A percentile compares a stretch with the other conserved stretches of the same genome.
Conservation (phyloP, 2,888 invertebrate species). For the Melanchra persicariae region DNA sequence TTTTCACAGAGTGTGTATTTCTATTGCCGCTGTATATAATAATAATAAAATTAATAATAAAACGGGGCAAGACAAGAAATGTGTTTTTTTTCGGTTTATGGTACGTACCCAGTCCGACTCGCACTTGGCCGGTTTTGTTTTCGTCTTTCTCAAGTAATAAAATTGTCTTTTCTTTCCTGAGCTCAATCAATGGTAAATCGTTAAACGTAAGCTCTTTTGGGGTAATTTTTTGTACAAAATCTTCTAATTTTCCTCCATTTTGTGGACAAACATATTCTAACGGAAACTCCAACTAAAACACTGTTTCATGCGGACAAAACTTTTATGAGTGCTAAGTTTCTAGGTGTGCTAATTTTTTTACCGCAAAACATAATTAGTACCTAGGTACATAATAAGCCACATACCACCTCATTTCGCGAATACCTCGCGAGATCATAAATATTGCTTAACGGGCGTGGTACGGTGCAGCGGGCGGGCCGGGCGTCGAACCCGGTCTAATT, state of each 20-base stretch:
- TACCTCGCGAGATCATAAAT: constrained; percentile 45
- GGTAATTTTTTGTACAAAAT: background rate
- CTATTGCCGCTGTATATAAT: too few species aligned
- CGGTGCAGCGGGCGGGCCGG: constrained; percentile 58
- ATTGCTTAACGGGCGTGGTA: constrained; percentile 59
- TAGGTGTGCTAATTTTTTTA: background rate
- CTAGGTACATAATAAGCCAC: constrained; percentile 32
- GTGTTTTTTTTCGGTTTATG: too few species aligned
- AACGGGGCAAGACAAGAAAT: too few species aligned
- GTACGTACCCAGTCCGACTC: too few species aligned
- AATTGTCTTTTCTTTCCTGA: background rate
- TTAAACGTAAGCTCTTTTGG: background rate
- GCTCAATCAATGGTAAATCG: background rate
- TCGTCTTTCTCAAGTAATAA: too few species aligned
- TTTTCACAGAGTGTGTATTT: too few species aligned
- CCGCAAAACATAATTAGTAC: constrained; percentile 32
- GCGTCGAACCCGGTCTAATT: constrained; percentile 61
- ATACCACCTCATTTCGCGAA: constrained; percentile 54
- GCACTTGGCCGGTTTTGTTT: too few species aligned
- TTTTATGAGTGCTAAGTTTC: too few species aligned
- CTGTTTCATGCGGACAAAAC: background rate
- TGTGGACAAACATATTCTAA: background rate
- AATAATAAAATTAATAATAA: too few species aligned
- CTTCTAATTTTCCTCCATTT: too few species aligned
- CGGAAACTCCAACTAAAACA: background rate